Percentiles rank a stretch among this genome's conserved stretches.
Conservation (phyloP, 2,113 vertebrate species). For the Platycercus adscitus region DNA sequence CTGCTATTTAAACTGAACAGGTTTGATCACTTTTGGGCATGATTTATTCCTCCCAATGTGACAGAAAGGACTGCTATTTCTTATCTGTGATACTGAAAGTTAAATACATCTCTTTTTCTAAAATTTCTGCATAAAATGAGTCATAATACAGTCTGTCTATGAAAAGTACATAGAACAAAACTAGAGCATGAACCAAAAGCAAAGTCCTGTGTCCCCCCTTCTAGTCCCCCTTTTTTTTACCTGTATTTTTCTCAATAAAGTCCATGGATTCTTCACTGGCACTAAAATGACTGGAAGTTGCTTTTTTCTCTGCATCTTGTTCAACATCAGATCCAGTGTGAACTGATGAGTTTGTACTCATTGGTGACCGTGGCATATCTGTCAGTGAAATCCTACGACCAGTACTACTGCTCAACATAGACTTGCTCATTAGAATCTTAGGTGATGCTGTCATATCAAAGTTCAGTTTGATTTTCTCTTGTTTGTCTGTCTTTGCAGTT, state of each 20-base stretch:
- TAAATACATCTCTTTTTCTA: not conserved
- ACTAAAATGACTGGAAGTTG: constrained; percentile 90
- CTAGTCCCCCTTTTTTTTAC: constrained; percentile 45
- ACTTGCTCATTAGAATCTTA: constrained; percentile 93
- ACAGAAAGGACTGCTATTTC: not conserved
- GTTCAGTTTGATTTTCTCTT: constrained; percentile 94
- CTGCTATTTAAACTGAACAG: not conserved
- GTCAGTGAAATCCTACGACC: constrained; percentile 90
- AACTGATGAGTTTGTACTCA: constrained; percentile 96
- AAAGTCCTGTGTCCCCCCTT: not conserved
- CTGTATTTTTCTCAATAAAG: constrained; percentile 88
- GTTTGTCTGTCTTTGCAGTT: constrained; percentile 90
- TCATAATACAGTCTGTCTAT: not conserved
- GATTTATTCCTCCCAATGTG: not conserved
- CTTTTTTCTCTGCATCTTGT: constrained; percentile 91
- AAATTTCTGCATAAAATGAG: not conserved
- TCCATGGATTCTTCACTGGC: constrained; percentile 98
- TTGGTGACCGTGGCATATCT: constrained; percentile 94
- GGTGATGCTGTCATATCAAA: constrained; percentile 96
- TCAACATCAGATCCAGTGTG: constrained; percentile 97
- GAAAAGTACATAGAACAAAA: not conserved
- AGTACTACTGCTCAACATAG: constrained; percentile 82
- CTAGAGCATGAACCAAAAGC: not conserved
- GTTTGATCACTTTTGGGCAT: not conserved
- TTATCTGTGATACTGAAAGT: not conserved